phyloP scores from a whole-genome alignment of 2,113 vertebrate species.

The Polyodon spathula region DNA sequence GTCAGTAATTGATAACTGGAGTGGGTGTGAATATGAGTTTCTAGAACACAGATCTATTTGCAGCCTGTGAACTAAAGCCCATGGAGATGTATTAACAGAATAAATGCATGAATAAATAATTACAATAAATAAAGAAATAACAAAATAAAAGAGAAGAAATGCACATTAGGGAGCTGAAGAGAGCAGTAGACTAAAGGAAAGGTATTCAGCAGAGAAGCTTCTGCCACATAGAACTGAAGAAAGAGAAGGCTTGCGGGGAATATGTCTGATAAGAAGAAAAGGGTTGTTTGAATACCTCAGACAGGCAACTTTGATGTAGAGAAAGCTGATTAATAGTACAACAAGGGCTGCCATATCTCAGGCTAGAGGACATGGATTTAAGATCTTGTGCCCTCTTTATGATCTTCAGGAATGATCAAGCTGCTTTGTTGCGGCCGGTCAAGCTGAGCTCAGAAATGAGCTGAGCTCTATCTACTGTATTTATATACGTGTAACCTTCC shows the following conservation, averaged over 20 bases:
- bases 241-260: conserved; percentile 11
- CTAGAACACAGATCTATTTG: too few relatives aligned
- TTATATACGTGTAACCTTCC: too few relatives aligned
- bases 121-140: conserved; percentile 2
- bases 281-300: conserved; percentile 6
- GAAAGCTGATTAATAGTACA: conserved; percentile 11
- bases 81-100: too few relatives aligned
- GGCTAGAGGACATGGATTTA: conserved; percentile 8
- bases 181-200: neutral
- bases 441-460: neutral
- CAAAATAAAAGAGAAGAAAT: conserved; percentile 11
- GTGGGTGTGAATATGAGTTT: too few relatives aligned
- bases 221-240: conserved; percentile 4
- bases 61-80: too few relatives aligned
- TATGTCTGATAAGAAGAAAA: conserved; percentile 1
- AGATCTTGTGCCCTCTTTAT: neutral
- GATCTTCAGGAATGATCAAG: conserved; percentile 7
- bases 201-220: conserved; percentile 8
- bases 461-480: neutral
- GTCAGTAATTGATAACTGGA: too few relatives aligned
- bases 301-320: conserved; percentile 13
- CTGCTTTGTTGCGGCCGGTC: neutral
- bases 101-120: too few relatives aligned
- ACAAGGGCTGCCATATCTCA: conserved; percentile 5
- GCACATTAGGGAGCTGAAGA: neutral